A percentile compares a stretch with the other conserved stretches of the same genome.
Conservation (phyloP, 2,797 vertebrate species). For the Anguilla megastoma region DNA sequence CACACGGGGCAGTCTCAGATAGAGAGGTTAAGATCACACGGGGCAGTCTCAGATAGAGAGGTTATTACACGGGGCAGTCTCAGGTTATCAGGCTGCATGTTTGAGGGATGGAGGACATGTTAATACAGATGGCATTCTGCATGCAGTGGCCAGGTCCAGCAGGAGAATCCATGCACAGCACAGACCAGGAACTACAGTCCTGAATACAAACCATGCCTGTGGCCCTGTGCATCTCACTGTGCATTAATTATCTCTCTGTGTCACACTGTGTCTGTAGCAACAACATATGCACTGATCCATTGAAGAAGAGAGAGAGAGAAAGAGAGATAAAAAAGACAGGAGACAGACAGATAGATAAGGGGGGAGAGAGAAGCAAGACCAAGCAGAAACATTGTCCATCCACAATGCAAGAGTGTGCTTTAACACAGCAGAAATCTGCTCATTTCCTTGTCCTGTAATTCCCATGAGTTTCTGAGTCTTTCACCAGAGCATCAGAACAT, state of each 20-base stretch:
- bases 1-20: no score
- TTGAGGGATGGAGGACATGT: not conserved
- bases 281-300: not conserved
- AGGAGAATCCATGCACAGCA: constrained; percentile 65
- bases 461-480: constrained; percentile 21
- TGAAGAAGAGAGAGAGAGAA: not conserved
- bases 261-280: not conserved
- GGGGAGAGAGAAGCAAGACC: not conserved
- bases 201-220: not conserved
- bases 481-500: not conserved
- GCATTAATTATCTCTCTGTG: not conserved
- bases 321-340: not conserved
- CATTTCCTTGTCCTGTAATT: constrained; percentile 15
- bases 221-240: not conserved
- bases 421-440: not conserved
- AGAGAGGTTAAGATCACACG: no score
- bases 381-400: not conserved
- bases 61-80: not conserved
- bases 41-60: not conserved
- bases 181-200: not conserved
- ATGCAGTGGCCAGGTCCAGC: constrained; percentile 66
- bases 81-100: not conserved
- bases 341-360: not conserved
- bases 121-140: constrained; percentile 62
- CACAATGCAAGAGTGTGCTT: constrained; percentile 7